Evolutionary conservation across 37 sponge, comb jelly and placozoan genomes (phyloP).

Genomic region (Spongilla lacustris): DNA sequence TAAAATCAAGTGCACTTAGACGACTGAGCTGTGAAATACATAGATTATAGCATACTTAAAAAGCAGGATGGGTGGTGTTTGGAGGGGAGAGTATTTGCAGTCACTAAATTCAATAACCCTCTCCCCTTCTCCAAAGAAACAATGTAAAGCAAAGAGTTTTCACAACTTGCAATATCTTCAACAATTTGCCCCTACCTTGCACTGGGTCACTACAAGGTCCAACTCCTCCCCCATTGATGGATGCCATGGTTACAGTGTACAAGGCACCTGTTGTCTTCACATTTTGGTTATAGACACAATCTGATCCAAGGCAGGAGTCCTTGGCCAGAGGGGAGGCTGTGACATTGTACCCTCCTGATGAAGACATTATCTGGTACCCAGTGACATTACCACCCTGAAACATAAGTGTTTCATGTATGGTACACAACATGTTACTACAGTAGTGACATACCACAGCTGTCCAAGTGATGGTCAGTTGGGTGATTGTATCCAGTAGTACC

Average conservation of each 20-base stretch:
- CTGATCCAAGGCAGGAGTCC: not conserved
- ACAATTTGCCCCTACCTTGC: not conserved
- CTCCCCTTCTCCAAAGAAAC: no score
- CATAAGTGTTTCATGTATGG: no score
- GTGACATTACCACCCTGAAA: not conserved
- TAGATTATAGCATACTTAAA: no score
- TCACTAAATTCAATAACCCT: no score
- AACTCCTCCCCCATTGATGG: not conserved
- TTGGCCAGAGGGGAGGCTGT: not conserved
- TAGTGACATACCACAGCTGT: not conserved
- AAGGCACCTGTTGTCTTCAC: not conserved
- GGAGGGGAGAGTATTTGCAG: no score
- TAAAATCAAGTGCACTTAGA: no score
- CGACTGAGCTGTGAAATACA: no score
- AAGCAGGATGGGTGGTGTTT: no score
- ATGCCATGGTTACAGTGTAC: not conserved
- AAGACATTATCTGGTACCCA: not conserved
- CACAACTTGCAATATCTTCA: no score
- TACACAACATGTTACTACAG: no score
- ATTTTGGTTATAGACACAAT: not conserved
- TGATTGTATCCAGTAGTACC: not conserved
- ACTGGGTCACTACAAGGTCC: not conserved
- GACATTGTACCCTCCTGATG: not conserved
- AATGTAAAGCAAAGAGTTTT: not conserved
- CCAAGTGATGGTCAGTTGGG: not conserved